Evolutionary conservation across 2,113 vertebrate genomes (phyloP).

Genomic region (Himantopus leucocephalus): DNA sequence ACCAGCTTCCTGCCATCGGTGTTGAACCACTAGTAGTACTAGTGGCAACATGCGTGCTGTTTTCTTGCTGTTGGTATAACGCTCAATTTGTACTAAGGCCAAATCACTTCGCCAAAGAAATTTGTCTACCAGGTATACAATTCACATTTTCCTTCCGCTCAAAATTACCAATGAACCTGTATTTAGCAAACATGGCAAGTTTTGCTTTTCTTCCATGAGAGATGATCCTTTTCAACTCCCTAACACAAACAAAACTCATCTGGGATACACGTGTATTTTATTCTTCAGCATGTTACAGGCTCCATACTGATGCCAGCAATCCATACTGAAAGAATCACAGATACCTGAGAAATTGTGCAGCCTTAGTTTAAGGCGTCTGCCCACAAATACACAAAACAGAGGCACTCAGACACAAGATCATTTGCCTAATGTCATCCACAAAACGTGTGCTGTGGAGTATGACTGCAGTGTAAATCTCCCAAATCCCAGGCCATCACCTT

Average conservation of each 20-base stretch:
- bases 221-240: background rate
- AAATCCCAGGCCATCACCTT: background rate
- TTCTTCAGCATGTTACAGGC: background rate
- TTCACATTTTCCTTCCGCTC: background rate
- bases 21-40: background rate
- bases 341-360: background rate
- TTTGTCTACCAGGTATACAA: background rate
- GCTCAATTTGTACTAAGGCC: background rate
- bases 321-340: background rate
- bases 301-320: background rate
- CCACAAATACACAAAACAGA: background rate
- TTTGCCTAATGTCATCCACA: background rate
- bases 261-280: rapidly evolving
- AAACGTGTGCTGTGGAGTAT: background rate
- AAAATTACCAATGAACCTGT: background rate
- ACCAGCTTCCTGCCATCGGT: background rate
- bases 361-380: background rate
- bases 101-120: background rate
- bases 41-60: background rate
- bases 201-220: background rate
- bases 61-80: background rate
- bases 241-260: background rate
- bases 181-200: background rate
- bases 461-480: background rate
- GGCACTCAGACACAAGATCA: background rate